Evolutionary conservation across 2,797 vertebrate genomes (phyloP), one percentile per base, ranked within the genome.

Genomic region (Myotis daubentonii): DNA sequence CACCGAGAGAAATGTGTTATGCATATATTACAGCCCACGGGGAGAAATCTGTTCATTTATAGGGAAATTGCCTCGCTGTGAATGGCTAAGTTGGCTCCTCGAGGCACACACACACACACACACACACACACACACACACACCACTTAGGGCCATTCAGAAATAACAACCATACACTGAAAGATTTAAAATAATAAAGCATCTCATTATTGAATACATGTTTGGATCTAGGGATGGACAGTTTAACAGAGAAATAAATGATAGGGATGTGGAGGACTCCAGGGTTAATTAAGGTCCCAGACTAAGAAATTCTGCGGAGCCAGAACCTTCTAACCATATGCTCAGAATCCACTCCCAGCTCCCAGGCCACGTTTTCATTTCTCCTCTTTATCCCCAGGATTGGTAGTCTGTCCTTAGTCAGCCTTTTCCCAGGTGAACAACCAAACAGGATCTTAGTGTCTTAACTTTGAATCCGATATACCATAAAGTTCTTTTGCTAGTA

Each of bases 21-120:
- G 97, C 96, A 97, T 97, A 97, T 97, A 97, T 97, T 97, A 97
- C 96, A 97, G 95, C 97, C 97, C 96, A 97, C 96, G 87, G 96
- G 94, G 93, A 91, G 96, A 97, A 97, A 97, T 97, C 96, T 97
- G 96, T 96, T 97, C 96, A 96, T 97, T 97, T 97, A 96, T 96
- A 97, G 96, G 95, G 94, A 96, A 72, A 96, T 88, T 95, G 96
- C 95, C 74, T 97, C 94, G 91, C 96, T 95, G 97, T 97, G 97
- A 97, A 97, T 97, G 97, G 96, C 88, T 95, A 92, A 87, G 85
- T 88, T 80, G 75, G 87, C 86, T 97, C 74, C 16, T 86, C 70
- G 53, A 93, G 97, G 92, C 60, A 49, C 75, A 41, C 60, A 53
- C 44, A 87, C 44, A 47, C 38, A 90, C 41, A 49, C 60, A 55